Evolutionary conservation across 1,140 invertebrate genomes (phyloP).

Genomic region (Trichonephila inaurata): DNA sequence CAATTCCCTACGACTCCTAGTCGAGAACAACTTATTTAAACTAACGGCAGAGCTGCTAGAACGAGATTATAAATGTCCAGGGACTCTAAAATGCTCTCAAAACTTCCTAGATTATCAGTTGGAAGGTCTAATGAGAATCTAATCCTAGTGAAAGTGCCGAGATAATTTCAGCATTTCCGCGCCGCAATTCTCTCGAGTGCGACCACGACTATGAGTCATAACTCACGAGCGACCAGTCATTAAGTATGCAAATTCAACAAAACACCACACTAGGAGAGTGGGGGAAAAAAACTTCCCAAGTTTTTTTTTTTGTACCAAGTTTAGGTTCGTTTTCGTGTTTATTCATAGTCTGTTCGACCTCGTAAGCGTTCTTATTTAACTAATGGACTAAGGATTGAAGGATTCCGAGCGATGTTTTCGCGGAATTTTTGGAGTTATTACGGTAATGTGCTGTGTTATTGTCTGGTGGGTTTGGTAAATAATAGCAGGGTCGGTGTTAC

Average conservation of each 20-base stretch:
- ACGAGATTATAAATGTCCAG: slow-evolving; percentile 35
- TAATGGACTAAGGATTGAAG: slow-evolving; percentile 35
- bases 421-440: background rate
- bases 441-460: background rate
- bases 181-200: background rate
- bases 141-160: background rate
- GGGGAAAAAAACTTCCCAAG: background rate
- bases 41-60: background rate
- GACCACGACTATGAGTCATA: background rate
- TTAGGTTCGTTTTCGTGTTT: background rate
- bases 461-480: background rate
- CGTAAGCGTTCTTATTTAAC: slow-evolving; percentile 32
- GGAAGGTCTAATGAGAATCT: slow-evolving; percentile 36
- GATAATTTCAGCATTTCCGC: background rate
- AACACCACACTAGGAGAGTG: background rate
- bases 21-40: background rate
- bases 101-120: slow-evolving; percentile 21
- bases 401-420: background rate
- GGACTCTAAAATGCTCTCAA: slow-evolving; percentile 23
- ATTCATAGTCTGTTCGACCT: background rate
- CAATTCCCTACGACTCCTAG: background rate
- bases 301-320: background rate
- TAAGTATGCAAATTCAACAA: slow-evolving; percentile 41
- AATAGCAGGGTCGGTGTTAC: background rate
- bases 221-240: slow-evolving; percentile 8